These are phyloP conservation scores for Polyommatus icarus DNA, from an alignment of 2,888 invertebrate species.

Conservation along the genomic window DNA sequence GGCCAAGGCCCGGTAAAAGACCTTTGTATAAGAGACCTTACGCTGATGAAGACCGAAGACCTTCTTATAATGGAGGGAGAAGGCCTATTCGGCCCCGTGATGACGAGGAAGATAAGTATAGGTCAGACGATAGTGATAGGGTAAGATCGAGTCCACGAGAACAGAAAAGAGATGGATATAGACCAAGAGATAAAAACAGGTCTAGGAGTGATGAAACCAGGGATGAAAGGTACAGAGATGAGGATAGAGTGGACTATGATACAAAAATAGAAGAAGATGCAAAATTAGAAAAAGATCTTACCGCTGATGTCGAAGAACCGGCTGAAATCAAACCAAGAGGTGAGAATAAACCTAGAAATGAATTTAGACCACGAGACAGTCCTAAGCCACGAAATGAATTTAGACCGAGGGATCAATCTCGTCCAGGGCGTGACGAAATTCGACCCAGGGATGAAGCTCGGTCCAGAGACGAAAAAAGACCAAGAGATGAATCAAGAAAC, in stretches of 20 bases:
- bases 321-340: slow-evolving; percentile 46
- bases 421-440: slow-evolving; percentile 40
- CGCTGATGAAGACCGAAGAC: slow-evolving; percentile 62
- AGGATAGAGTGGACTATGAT: slow-evolving; percentile 45
- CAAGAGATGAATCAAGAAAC: slow-evolving; percentile 41
- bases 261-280: slow-evolving; percentile 49
- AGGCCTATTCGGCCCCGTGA: slow-evolving; percentile 56
- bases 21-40: slow-evolving; percentile 56
- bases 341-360: slow-evolving; percentile 54
- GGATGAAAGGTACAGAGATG: slow-evolving; percentile 55
- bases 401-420: slow-evolving; percentile 36
- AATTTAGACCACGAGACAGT: slow-evolving; percentile 48
- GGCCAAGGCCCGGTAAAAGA: slow-evolving; percentile 62
- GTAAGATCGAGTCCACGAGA: slow-evolving; percentile 44
- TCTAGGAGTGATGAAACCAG: slow-evolving; percentile 45
- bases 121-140: slow-evolving; percentile 47
- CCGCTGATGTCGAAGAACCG: slow-evolving; percentile 43
- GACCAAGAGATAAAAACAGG: slow-evolving; percentile 49
- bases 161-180: slow-evolving; percentile 42
- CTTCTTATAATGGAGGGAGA: slow-evolving; percentile 50
- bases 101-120: slow-evolving; percentile 47
- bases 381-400: slow-evolving; percentile 41
- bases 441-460: slow-evolving; percentile 47
- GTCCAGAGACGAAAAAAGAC: slow-evolving; percentile 44
- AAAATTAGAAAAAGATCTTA: slow-evolving; percentile 41